Evolutionary conservation across 2,888 invertebrate genomes (phyloP), one percentile per base, ranked within the genome.

Genomic region (Meliscaeva auricollis): DNA sequence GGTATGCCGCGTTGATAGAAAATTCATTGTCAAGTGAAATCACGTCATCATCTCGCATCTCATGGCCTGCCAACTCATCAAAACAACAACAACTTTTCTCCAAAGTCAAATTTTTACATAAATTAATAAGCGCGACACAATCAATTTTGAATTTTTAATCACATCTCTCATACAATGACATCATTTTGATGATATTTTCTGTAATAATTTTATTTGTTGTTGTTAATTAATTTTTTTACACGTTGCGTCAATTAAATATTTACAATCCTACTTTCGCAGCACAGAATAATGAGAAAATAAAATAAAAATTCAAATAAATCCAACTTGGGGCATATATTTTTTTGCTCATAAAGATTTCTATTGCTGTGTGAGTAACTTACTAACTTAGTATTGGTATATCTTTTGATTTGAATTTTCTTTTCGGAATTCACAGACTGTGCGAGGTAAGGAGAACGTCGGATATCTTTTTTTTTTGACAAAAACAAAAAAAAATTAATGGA

Each of bases 141-240:
- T 52, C 58, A 77, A 50, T 77, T 83, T 78, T 73, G 54, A 52
- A 82, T 60, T 73, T 48, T 48, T 69, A 77, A 82, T 78, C 62
- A 15, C 30, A 38, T 30, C 30, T 35, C n/a, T n/a, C n/a, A 41
- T n/a, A 56, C 11, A 52, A 77, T 83, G 78, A 83, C 78, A 78
- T 83, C 74, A 83, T 68, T 73, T 56, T 60, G 17, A 56, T 35
- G 17, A 68, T 9, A 41, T 60, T 76, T 66, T 69, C 32, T 52
- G 38, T 15, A 58, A 17, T 26, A n/a, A 3, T 20, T 20, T 20
- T 9, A 6, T 52, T 52, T 69, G n/a, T 52, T 41, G 32, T 20
- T 32, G 15, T 54, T 52, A 46, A 70, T 62, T 17, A 73, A 13
- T 9, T 54, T 54, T 66, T 73, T 62, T 62, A 56, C 35, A 66